phyloP scores from a whole-genome alignment of 2,113 vertebrate genomes.

The Ahaetulla prasina region DNA sequence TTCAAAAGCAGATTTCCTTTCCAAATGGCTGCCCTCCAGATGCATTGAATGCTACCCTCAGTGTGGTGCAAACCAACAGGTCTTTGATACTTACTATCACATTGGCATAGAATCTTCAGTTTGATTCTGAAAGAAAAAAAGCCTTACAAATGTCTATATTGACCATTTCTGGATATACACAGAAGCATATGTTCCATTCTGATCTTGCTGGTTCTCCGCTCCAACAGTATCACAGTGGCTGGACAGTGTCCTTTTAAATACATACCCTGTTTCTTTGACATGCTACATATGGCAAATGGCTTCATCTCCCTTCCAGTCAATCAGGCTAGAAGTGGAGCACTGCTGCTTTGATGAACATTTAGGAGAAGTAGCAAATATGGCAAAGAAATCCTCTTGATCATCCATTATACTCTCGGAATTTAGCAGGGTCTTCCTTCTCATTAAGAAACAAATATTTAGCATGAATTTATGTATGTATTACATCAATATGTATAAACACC shows the following conservation, averaged over 20 bases:
- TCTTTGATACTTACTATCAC: not conserved
- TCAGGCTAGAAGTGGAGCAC: not conserved
- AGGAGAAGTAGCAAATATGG: not conserved
- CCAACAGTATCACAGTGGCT: not conserved
- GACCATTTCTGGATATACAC: not conserved
- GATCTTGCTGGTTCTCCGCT: not conserved
- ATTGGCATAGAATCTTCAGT: not conserved
- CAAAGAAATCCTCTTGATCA: not conserved
- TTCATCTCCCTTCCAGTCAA: not conserved
- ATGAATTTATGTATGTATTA: not conserved
- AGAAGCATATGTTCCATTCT: not conserved
- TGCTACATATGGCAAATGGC: slow-evolving; percentile 3
- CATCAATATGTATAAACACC: not conserved
- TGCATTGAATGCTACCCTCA: not conserved
- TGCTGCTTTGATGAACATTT: not conserved
- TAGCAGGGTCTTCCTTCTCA: not conserved
- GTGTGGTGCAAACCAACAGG: not conserved
- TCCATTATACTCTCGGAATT: not conserved
- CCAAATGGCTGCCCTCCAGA: not conserved
- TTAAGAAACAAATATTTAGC: not conserved
- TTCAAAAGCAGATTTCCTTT: not conserved
- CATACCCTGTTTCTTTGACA: not conserved
- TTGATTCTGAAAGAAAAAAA: not conserved
- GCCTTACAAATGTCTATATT: too few species aligned
- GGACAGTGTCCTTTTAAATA: not conserved